Base-by-base conservation (phyloP, 2,113 vertebrate species). In the Tinamus guttatus region DNA sequence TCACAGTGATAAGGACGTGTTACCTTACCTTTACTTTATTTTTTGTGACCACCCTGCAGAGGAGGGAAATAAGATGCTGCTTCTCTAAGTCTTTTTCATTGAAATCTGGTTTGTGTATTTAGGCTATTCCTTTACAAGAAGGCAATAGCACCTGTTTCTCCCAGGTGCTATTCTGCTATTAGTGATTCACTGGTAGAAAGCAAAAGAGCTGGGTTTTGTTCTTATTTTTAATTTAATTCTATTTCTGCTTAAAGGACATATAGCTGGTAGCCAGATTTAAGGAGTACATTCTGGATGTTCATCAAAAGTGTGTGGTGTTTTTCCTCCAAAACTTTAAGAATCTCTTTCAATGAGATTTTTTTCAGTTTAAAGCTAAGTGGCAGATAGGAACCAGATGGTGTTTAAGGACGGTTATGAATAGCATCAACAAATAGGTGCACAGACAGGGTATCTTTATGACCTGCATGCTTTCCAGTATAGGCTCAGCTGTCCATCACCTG, bases 371-470 rank as follows among this genome's bases (percentile, higher is more conserved):
- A 18, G 49, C 51, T 20, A 62, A 25, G 25, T 5, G 5, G 27
- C 36, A 5, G 20, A 20, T 70, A 45, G 45, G 54, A 69, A 58
- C 8, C 27, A 74, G 24, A 1, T 59, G 24, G 11, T 65, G 89
- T 43, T 51, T 34, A 19, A 12, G 25, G 24, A 32, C 38, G 69
- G 36, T n/a, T 67, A 24, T 81, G 62, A 18, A 70, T 11, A 67
- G 32, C 5, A 1, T 16, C 34, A 17, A 8, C 8, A 12, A 30
- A 27, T 2, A 25, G 54, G 5, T 4, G 8, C 27, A 60, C 28
- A 3, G 36, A 16, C 13, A 8, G 25, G 71, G 52, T 4, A 36
- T 13, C 5, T 32, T 47, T 38, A 3, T 4, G 20, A 10, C 30
- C 5, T 2, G 0, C n/a, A 3, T 7, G 18, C 5, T 22, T 73